These are phyloP conservation scores for Arothron firmamentum DNA, from an alignment of 2,113 vertebrate genomes.

Conservation along the genomic window DNA sequence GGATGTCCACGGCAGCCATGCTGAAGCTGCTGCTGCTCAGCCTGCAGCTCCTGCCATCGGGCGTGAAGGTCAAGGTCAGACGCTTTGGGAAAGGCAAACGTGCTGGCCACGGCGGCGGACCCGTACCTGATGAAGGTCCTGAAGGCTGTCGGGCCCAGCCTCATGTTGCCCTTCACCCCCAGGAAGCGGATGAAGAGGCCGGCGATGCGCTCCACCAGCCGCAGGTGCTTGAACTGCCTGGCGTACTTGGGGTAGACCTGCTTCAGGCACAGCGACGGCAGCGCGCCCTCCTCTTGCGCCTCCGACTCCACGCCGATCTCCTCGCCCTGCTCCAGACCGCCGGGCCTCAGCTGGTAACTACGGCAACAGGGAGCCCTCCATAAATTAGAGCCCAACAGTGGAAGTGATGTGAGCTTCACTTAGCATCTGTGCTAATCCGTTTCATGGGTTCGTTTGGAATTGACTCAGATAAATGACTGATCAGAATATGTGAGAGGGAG, in stretches of 20 bases:
- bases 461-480: too few relatives aligned
- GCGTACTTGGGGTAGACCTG: conserved; percentile 95
- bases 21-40: conserved; percentile 87
- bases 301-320: conserved; percentile 48
- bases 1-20: conserved; percentile 94
- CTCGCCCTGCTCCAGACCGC: conserved; percentile 24
- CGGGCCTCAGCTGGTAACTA: conserved; percentile 9
- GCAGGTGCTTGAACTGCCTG: conserved; percentile 87
- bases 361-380: background rate
- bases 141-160: conserved; percentile 89
- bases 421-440: too few relatives aligned
- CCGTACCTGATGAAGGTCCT: conserved; percentile 89
- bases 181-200: conserved; percentile 90
- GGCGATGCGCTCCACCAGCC: conserved; percentile 85
- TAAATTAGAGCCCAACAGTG: too few relatives aligned
- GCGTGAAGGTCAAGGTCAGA: background rate
- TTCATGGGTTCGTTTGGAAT: too few relatives aligned
- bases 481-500: too few relatives aligned
- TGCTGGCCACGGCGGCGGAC: background rate
- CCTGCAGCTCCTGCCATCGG: conserved; percentile 82
- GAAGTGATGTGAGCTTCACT: too few relatives aligned
- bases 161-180: conserved; percentile 89
- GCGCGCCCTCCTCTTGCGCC: conserved; percentile 23
- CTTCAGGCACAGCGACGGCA: conserved; percentile 89
- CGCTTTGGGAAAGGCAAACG: background rate